Conservation (phyloP, 2,888 invertebrate genomes). For the Metopia argyrocephala region DNA sequence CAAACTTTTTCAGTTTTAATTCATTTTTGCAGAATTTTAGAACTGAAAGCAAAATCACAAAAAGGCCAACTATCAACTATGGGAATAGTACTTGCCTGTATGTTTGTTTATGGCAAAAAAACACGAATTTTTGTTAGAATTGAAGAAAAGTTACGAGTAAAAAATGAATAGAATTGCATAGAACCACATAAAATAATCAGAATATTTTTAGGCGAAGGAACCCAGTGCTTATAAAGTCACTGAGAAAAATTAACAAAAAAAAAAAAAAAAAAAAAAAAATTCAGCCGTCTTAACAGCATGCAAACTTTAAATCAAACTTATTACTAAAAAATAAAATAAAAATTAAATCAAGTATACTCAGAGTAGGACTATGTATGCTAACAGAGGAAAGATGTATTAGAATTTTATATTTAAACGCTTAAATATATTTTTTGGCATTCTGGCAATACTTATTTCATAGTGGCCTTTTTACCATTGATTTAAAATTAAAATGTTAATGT, state of each 20-base stretch:
- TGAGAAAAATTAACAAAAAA: background rate
- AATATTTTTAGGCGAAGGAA: background rate
- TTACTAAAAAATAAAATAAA: background rate
- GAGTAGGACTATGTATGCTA: background rate
- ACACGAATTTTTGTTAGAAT: background rate
- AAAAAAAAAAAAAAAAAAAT: background rate
- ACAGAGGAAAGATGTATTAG: too few species aligned
- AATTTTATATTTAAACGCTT: too few species aligned
- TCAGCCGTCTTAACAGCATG: constrained; percentile 7
- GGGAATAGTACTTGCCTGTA: constrained; percentile 2
- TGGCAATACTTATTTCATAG: too few species aligned
- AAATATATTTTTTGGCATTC: too few species aligned
- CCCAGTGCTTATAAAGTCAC: constrained; percentile 1
- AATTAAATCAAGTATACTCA: background rate
- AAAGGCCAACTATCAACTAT: background rate
- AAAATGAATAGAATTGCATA: background rate
- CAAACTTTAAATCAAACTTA: constrained; percentile 27
- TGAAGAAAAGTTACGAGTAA: background rate
- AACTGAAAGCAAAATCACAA: background rate
- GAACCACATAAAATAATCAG: background rate
- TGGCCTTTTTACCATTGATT: too few species aligned
- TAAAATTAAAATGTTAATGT: too few species aligned
- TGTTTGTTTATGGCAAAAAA: background rate
- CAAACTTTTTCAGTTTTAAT: constrained; percentile 15
- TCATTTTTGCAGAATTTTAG: constrained; percentile 6